A percentile compares a stretch with the other conserved stretches of the same genome.
Evolutionary conservation across 64 coral and sea anemone genomes (phyloP).

Genomic region (Cladopsammia gracilis): DNA sequence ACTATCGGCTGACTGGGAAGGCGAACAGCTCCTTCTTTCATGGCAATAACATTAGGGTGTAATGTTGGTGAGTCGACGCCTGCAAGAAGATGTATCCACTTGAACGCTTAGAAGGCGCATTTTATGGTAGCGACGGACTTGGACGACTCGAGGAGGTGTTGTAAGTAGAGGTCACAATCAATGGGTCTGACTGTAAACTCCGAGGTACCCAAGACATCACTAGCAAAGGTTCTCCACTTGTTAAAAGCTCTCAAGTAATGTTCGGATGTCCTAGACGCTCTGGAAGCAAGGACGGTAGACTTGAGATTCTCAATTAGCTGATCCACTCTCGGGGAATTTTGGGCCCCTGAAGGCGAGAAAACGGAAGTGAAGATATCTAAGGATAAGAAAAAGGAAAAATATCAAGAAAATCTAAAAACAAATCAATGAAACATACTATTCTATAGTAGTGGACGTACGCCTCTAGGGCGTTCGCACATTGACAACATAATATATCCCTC

Average conservation of each 20-base stretch:
- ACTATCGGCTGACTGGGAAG: neutral
- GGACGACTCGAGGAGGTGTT: constrained; percentile 8
- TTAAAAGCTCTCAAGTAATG: neutral
- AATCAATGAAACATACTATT: no score
- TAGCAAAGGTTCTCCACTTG: neutral
- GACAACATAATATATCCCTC: no score
- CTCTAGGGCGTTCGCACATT: no score
- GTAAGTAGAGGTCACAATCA: constrained; percentile 12
- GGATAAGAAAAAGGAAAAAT: neutral
- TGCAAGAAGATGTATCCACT: no score
- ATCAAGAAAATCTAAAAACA: no score
- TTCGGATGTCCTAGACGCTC: neutral
- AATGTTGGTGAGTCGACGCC: no score
- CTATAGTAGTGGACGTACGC: no score
- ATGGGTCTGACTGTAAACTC: constrained; percentile 1
- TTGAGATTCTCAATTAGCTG: neutral
- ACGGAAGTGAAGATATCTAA: constrained; percentile 1
- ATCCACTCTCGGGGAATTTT: neutral
- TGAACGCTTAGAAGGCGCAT: no score
- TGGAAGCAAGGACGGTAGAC: neutral
- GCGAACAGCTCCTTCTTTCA: neutral
- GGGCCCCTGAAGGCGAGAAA: neutral
- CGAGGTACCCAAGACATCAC: neutral
- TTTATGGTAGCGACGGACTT: no score
- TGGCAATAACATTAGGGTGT: constrained; percentile 33